Percentiles rank a stretch among this genome's conserved stretches.
These are phyloP conservation scores for Polydrusus cervinus DNA, from an alignment of 2,888 invertebrate genomes.

Conservation along the genomic window DNA sequence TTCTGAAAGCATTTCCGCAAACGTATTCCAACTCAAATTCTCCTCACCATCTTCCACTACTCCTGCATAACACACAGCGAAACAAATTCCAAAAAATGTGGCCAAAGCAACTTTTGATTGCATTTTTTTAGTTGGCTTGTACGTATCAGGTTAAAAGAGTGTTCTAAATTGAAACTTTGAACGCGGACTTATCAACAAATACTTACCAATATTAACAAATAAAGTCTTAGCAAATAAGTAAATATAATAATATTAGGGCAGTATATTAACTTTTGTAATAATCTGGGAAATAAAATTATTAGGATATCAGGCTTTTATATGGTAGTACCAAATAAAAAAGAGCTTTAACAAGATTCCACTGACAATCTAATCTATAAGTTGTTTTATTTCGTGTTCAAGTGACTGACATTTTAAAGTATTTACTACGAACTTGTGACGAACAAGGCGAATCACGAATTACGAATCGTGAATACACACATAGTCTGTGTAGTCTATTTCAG, in stretches of 20 bases:
- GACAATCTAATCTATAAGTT: no score
- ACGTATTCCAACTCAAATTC: constrained; percentile 8
- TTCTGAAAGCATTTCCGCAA: constrained; percentile 5
- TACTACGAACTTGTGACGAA: no score
- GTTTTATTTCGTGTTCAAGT: no score
- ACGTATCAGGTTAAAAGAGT: not conserved
- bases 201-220: not conserved
- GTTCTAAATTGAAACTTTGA: not conserved
- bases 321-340: not conserved
- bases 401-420: no score
- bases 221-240: constrained; percentile 1
- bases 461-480: no score
- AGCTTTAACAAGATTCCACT: not conserved
- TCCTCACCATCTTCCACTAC: not conserved
- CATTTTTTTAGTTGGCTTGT: constrained; percentile 1
- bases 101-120: not conserved
- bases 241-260: not conserved
- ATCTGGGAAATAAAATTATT: constrained; percentile 7
- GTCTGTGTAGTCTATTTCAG: no score
- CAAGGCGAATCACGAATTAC: no score
- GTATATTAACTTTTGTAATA: constrained; percentile 6
- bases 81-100: not conserved
- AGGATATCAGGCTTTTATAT: not conserved
- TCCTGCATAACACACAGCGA: not conserved
- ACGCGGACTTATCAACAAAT: not conserved